Conservation (phyloP, 2,113 vertebrate genomes). For the Otolemur garnettii region DNA sequence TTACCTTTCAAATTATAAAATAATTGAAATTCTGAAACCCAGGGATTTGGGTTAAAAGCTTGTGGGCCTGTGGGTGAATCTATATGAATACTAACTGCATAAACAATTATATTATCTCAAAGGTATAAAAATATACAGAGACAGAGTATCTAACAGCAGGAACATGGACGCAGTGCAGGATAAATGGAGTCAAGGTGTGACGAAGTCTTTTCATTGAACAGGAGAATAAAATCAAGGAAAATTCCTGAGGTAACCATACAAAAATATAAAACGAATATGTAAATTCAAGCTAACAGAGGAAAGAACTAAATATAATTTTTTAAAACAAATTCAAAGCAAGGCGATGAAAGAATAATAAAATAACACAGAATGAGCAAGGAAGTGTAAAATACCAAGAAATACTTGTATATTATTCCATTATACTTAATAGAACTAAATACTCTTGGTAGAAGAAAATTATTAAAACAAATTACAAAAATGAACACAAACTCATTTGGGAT, state of each 20-base stretch:
- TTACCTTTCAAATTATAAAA: conserved; percentile 20
- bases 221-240: not conserved
- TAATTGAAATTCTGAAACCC: not conserved
- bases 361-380: not conserved
- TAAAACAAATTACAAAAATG: not conserved
- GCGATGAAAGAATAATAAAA: not conserved
- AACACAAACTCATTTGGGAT: not conserved
- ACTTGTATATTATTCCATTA: not conserved
- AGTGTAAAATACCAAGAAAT: not conserved
- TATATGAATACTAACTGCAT: not conserved
- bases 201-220: not conserved
- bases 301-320: not conserved
- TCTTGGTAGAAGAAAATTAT: not conserved
- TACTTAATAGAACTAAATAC: not conserved
- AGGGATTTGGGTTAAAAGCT: not conserved
- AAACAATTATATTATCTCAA: not conserved
- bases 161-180: not conserved
- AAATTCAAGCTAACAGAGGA: not conserved
- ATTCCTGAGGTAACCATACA: not conserved
- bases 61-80: not conserved
- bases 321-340: not conserved
- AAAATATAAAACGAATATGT: not conserved
- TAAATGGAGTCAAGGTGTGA: not conserved
- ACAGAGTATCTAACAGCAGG: not conserved
- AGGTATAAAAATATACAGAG: not conserved